Percentiles rank a stretch among this genome's conserved stretches.
These are phyloP conservation scores for Neocrepidodera transversa DNA, from an alignment of 2,888 invertebrate genomes.

Conservation along the genomic window DNA sequence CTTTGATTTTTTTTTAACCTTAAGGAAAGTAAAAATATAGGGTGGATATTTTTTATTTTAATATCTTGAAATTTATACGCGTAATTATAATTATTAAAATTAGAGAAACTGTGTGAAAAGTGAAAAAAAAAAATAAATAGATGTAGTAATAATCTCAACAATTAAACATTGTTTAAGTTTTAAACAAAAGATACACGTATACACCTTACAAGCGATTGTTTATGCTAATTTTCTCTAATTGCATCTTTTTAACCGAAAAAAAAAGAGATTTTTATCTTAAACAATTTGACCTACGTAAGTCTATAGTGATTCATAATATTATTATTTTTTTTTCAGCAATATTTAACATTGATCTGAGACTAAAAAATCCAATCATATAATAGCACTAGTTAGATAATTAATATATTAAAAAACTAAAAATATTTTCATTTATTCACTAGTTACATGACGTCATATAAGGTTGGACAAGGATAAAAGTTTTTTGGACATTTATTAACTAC, in stretches of 20 bases:
- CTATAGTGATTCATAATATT: neutral
- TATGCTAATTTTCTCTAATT: constrained; percentile 18
- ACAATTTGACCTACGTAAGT: constrained; percentile 10
- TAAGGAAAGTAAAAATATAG: no score
- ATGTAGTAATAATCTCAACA: constrained; percentile 21
- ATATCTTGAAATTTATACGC: neutral
- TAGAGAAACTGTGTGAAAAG: constrained; percentile 29
- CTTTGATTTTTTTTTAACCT: no score
- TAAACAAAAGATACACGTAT: constrained; percentile 23
- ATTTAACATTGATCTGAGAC: no score
- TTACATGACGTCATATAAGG: no score
- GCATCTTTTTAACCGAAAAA: neutral
- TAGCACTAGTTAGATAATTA: no score
- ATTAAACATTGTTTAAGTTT: constrained; percentile 26
- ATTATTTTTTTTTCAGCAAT: neutral
- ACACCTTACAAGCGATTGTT: constrained; percentile 6
- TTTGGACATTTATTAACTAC: no score
- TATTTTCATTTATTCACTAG: no score
- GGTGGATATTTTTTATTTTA: neutral
- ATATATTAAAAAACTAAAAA: no score
- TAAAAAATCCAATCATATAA: no score
- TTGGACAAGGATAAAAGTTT: no score
- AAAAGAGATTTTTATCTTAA: constrained; percentile 14
- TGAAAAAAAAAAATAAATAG: constrained; percentile 18
- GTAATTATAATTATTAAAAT: neutral